Conservation (phyloP, 2,113 vertebrate species). For the Pluvianellus socialis region DNA sequence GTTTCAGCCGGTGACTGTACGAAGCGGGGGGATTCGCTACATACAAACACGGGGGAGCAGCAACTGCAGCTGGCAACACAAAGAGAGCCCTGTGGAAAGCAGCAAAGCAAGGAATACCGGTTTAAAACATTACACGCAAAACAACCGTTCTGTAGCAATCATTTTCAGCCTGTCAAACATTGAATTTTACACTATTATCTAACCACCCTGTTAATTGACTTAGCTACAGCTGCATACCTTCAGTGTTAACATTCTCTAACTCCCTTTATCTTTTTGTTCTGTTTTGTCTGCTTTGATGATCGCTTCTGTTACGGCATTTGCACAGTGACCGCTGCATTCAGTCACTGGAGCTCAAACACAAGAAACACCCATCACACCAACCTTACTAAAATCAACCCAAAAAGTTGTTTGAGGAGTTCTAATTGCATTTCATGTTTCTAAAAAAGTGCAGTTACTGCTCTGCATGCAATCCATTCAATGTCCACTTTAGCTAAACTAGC, state of each 20-base stretch:
- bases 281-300: not conserved
- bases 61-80: slow-evolving; percentile 85
- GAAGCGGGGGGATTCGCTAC: slow-evolving; percentile 82
- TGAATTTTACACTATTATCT: not conserved
- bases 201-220: not conserved
- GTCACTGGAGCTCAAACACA: not conserved
- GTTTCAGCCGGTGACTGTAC: slow-evolving; percentile 80
- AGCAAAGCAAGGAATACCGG: not conserved
- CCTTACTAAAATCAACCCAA: not conserved
- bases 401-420: not conserved
- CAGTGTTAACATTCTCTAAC: not conserved
- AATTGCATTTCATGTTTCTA: not conserved
- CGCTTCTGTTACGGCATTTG: not conserved
- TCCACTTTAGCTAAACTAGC: not conserved
- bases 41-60: slow-evolving; percentile 81
- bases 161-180: not conserved
- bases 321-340: not conserved
- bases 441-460: not conserved
- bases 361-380: not conserved
- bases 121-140: not conserved
- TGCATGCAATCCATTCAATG: not conserved
- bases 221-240: not conserved
- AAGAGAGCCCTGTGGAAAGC: slow-evolving; percentile 80
- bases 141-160: not conserved
- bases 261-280: not conserved